Percentiles rank a stretch among this genome's conserved stretches.
Conservation (phyloP, 2,888 invertebrate genomes). For the Neelides folsomi region DNA sequence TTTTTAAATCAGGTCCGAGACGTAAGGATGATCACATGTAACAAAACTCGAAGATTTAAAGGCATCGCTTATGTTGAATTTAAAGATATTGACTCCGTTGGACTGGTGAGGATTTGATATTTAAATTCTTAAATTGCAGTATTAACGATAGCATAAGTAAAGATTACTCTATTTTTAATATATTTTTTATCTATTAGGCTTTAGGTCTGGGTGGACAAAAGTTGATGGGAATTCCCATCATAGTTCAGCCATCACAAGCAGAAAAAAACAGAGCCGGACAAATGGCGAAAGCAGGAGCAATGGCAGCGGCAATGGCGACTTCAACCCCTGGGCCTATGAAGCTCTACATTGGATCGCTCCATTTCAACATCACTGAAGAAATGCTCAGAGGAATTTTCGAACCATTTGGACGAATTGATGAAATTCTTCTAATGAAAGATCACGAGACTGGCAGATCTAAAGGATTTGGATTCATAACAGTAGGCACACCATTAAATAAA, state of each 20-base stretch:
- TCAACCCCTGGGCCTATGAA: constrained; percentile 88
- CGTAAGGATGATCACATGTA: constrained; percentile 95
- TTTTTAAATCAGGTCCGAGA: constrained; percentile 52
- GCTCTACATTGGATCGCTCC: constrained; percentile 91
- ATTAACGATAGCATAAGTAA: not conserved
- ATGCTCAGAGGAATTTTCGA: constrained; percentile 98
- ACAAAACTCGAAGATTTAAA: constrained; percentile 95
- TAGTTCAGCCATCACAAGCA: constrained; percentile 95
- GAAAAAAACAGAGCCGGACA: constrained; percentile 79
- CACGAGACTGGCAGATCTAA: constrained; percentile 87
- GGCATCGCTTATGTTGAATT: constrained; percentile 99
- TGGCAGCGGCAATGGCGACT: constrained; percentile 55
- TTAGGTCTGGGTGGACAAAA: constrained; percentile 91
- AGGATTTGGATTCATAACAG: constrained; percentile 95
- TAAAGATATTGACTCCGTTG: constrained; percentile 91
- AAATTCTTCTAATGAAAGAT: constrained; percentile 88
- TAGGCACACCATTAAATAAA: constrained; percentile 43
- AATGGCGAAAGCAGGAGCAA: constrained; percentile 42
- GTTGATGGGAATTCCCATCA: constrained; percentile 86
- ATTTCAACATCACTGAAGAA: constrained; percentile 97
- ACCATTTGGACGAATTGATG: constrained; percentile 93
- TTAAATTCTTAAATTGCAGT: not conserved
- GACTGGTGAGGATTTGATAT: constrained; percentile 52
- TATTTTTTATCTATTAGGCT: constrained; percentile 52
- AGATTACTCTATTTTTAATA: not conserved